These are phyloP conservation scores for Willisornis vidua DNA, from an alignment of 2,113 vertebrate species.

Conservation along the genomic window DNA sequence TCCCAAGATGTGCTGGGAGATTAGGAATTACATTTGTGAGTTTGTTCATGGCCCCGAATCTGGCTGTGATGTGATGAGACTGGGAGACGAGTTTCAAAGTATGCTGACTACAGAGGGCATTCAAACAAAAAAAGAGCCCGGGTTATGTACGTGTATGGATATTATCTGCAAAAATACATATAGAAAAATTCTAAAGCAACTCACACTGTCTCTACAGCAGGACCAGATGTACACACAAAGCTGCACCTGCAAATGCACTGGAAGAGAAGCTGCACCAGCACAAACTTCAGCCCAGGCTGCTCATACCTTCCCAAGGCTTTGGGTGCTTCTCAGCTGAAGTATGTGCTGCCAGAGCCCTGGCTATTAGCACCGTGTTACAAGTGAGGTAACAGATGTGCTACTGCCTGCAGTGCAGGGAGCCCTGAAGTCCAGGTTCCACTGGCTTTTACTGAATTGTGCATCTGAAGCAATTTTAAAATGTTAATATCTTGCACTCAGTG, in stretches of 20 bases:
- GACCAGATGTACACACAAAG: background rate
- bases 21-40: background rate
- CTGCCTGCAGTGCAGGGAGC: slow-evolving; percentile 4
- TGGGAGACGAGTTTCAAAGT: background rate
- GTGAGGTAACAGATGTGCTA: slow-evolving; percentile 43
- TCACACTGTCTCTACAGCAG: background rate
- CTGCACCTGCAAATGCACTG: background rate
- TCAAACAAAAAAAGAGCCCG: background rate
- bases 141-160: background rate
- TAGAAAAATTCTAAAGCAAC: background rate
- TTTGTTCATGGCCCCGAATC: background rate
- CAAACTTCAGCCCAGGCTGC: background rate
- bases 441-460: background rate
- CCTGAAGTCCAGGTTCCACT: background rate
- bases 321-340: background rate
- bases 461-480: slow-evolving; percentile 26
- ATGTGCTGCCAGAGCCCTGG: background rate
- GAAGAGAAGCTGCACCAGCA: background rate
- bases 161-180: background rate
- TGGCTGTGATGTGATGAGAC: background rate
- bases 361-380: background rate
- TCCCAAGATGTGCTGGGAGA: background rate
- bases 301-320: background rate
- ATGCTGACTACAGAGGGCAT: background rate
- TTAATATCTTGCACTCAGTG: slow-evolving; percentile 22